Base-by-base conservation (phyloP, 2,797 vertebrate species). In the Anguilla pacifica region DNA sequence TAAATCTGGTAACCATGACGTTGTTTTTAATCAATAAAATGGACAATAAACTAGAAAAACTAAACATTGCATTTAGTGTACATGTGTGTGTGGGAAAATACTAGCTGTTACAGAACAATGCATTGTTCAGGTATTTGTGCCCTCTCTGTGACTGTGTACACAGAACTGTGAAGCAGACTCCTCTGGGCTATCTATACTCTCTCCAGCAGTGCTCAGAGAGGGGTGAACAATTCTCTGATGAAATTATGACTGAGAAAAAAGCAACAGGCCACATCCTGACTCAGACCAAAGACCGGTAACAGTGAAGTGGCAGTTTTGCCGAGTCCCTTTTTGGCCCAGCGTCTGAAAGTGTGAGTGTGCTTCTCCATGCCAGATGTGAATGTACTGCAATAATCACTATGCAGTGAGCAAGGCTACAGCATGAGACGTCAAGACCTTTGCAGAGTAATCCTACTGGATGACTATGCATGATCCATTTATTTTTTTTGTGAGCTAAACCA, bases 101-200 rank as follows among this genome's bases (percentile, higher is more conserved):
- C 55, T 25, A 49, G 72, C 31, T 72, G 9, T n/a, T 28, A 51
- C 84, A 85, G 11, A 22, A 85, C 19, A 85, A 43, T 43, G 55
- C 86, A 84, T 51, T 39, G 51, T 64, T 35, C 53, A 35, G 83
- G 87, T 67, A 87, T 90, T 87, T 90, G 51, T 85, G 51, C 57
- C 72, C 57, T 28, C n/a, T 22, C 82, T 90, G 85, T 25, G 85
- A 87, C 28, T 87, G 81, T 31, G 22, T 55, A 35, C 87, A 85
- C 28, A 35, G 55, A 46, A 51, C 59, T 85, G 87, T 87, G 46
- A 89, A 85, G 72, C 25, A 67, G 59, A 19, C 55, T 39, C 35
- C 43, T 35, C 67, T 82, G 49, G 64, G 64, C 28, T 49, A 51
- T 51, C 22, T n/a, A 57, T 49, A 31, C 19, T 61, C 83, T 61